A percentile compares a stretch with the other conserved stretches of the same genome.
Conservation (phyloP, 1,140 invertebrate genomes). For the Ceratina calcarata region DNA sequence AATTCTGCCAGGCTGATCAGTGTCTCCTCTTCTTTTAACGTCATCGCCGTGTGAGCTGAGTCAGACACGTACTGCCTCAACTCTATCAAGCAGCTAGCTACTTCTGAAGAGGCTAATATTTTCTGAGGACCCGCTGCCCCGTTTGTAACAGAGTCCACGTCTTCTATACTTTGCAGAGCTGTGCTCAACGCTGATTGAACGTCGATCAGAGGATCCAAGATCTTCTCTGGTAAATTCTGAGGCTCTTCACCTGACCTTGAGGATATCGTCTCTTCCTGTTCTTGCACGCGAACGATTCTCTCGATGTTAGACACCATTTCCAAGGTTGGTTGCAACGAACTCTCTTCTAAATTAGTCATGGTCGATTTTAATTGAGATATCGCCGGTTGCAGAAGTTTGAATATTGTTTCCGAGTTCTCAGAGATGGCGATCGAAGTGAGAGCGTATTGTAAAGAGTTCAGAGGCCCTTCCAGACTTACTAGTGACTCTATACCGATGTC, state of each 20-base stretch:
- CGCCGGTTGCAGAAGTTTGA: conserved; percentile 36
- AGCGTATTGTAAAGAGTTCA: conserved; percentile 29
- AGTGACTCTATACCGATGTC: conserved; percentile 17
- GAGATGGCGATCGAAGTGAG: conserved; percentile 14
- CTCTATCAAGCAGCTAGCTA: conserved; percentile 65
- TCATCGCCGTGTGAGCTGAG: conserved; percentile 70
- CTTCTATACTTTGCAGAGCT: conserved; percentile 67
- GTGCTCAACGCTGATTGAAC: conserved; percentile 70
- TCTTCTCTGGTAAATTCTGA: conserved; percentile 64
- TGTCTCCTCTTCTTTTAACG: conserved; percentile 67
- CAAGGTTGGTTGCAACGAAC: conserved; percentile 28
- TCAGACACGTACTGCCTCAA: conserved; percentile 70
- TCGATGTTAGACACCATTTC: conserved; percentile 20
- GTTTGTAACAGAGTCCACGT: conserved; percentile 25
- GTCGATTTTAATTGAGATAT: conserved; percentile 34
- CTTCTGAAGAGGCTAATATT: conserved; percentile 36
- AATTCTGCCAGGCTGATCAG: conserved; percentile 69
- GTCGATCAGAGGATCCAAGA: conserved; percentile 73
- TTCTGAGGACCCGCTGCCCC: conserved; percentile 13
- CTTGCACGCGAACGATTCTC: background rate
- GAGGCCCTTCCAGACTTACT: conserved; percentile 38
- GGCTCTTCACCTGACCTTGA: conserved; percentile 44
- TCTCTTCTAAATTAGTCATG: background rate
- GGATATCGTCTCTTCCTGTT: background rate
- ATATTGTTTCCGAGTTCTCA: conserved; percentile 17